phyloP scores from a whole-genome alignment of 2,888 invertebrate genomes.

The Euproctis similis region DNA sequence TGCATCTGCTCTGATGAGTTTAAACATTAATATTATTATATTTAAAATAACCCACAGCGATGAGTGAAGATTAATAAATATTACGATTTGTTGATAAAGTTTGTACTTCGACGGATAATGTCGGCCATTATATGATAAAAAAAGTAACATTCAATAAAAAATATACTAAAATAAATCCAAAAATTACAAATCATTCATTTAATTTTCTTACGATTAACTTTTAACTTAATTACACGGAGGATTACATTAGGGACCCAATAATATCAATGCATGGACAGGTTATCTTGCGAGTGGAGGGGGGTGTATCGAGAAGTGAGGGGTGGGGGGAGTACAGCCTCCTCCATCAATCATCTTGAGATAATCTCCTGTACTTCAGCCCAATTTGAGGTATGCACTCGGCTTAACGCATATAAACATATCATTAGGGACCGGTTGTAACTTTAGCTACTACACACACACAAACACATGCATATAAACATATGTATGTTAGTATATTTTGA shows the following conservation, averaged over 20 bases:
- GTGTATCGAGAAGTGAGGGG: slow-evolving; percentile 2
- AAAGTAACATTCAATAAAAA: too few species aligned
- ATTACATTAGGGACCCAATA: slow-evolving; percentile 30
- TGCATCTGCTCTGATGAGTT: too few species aligned
- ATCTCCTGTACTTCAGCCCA: slow-evolving; percentile 78
- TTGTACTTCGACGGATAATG: too few species aligned
- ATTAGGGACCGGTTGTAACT: slow-evolving; percentile 19
- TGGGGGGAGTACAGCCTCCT: slow-evolving; percentile 27
- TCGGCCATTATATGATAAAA: too few species aligned
- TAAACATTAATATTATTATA: too few species aligned
- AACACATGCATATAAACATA: too few species aligned
- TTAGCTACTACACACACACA: too few species aligned
- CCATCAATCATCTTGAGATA: slow-evolving; percentile 80
- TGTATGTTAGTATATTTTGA: too few species aligned
- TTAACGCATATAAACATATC: slow-evolving; percentile 52
- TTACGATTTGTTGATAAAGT: too few species aligned
- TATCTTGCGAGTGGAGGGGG: slow-evolving; percentile 9
- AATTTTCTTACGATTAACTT: slow-evolving; percentile 19
- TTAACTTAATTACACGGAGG: slow-evolving; percentile 28
- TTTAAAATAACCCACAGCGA: too few species aligned
- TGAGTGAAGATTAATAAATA: too few species aligned
- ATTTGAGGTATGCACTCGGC: slow-evolving; percentile 66
- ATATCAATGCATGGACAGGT: slow-evolving; percentile 26
- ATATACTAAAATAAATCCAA: too few species aligned
- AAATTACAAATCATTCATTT: slow-evolving; percentile 5